phyloP scores from a whole-genome alignment of 2,113 vertebrate species.

The Apteryx owenii region DNA sequence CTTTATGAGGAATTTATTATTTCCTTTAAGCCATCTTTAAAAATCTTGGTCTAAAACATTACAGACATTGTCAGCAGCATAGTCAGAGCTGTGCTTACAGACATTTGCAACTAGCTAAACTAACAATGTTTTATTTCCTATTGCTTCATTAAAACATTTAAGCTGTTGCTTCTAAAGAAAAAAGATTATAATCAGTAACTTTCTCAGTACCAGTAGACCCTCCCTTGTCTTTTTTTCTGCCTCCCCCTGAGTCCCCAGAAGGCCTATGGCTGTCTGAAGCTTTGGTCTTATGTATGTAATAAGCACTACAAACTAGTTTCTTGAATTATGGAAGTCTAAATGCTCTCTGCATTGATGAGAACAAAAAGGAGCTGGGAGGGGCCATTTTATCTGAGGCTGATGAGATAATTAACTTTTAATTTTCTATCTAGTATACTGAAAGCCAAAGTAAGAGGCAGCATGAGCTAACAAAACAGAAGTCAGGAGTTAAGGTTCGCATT shows the following conservation, averaged over 20 bases:
- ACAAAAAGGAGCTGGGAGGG: not conserved
- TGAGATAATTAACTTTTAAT: not conserved
- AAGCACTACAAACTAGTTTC: not conserved
- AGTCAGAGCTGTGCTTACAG: not conserved
- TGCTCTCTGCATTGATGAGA: not conserved
- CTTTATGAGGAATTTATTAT: not conserved
- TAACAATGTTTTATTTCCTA: not conserved
- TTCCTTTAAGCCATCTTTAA: not conserved
- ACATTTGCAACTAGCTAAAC: not conserved
- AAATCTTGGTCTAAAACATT: not conserved
- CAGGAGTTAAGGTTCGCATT: not conserved
- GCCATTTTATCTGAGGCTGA: not conserved
- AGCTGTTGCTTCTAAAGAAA: not conserved
- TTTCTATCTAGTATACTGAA: not conserved
- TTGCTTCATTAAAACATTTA: not conserved
- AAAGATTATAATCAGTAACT: accelerated
- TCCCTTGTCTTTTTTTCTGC: not conserved
- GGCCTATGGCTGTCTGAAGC: not conserved
- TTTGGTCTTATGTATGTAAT: not conserved
- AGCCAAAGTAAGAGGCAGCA: not conserved
- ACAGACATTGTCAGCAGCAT: not conserved
- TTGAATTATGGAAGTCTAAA: not conserved
- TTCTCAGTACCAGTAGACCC: not conserved
- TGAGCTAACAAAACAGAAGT: not conserved
- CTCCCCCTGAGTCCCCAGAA: not conserved